These are phyloP conservation scores for Eulemur rubriventer DNA, from an alignment of 2,797 vertebrate species.

Conservation along the genomic window DNA sequence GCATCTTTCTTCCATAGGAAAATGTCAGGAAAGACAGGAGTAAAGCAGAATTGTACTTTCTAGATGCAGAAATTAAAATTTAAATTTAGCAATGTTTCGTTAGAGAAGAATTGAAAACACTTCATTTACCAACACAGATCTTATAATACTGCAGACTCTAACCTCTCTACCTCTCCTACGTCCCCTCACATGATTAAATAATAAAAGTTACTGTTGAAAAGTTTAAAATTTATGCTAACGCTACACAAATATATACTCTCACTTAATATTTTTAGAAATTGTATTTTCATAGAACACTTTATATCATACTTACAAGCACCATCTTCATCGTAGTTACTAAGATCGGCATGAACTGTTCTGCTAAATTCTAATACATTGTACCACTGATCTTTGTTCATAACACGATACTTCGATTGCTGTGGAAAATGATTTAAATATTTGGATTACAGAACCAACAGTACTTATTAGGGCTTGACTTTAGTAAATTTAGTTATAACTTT, in stretches of 20 bases:
- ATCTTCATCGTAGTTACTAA: constrained; percentile 99
- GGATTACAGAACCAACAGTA: constrained; percentile 66
- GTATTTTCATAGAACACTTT: constrained; percentile 46
- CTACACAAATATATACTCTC: not conserved
- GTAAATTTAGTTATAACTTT: not conserved
- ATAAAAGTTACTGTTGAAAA: not conserved
- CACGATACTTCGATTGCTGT: constrained; percentile 97
- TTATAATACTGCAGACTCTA: constrained; percentile 24
- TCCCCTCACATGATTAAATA: not conserved
- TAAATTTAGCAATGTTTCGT: constrained; percentile 19
- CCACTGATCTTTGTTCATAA: constrained; percentile 99
- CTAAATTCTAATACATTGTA: constrained; percentile 99
- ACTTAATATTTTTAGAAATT: not conserved
- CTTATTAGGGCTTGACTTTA: constrained; percentile 8
- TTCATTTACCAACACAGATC: not conserved
- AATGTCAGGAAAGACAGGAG: not conserved
- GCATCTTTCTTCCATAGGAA: constrained; percentile 1
- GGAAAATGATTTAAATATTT: constrained; percentile 74
- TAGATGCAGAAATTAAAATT: constrained; percentile 9
- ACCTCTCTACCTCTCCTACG: not conserved
- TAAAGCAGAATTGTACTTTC: constrained; percentile 3
- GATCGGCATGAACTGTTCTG: constrained; percentile 95
- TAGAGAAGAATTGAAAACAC: constrained; percentile 7
- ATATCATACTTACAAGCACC: constrained; percentile 95
- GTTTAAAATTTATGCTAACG: constrained; percentile 6